Evolutionary conservation across 2,888 invertebrate species (phyloP), one percentile per base, ranked within the genome.

Genomic region (Campoletis raptor): DNA sequence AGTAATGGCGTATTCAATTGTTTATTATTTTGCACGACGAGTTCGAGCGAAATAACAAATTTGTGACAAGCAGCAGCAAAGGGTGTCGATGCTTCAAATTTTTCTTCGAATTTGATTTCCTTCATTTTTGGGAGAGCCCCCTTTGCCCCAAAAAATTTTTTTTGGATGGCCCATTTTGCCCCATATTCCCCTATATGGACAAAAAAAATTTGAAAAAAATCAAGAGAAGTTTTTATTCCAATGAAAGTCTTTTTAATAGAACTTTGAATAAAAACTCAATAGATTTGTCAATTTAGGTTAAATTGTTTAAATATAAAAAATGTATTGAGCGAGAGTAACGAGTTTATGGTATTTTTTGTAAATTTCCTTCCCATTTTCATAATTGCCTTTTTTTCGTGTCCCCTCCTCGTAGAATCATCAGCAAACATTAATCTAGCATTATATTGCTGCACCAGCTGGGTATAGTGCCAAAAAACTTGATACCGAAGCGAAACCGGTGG

Each of bases 341-440:
- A 15, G 30, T 30, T 30, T 1, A 30, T 6, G 61, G 30, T 61
- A 30, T 61, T 57, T 30, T 54, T 2, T 6, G 48, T 15, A 5
- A 6, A 30, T 30, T 40, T n/a, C 30, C 9, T 42, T 8, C 30
- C 54, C 18, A 72, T 64, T 79, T 73, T 45, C 37, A 61, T 61
- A 79, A 40, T 64, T 76, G 52, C 54, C 66, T 73, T 42, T 57
- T 57, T 48, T 61, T 30, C 18, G 21, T 42, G 24, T 9, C 10
- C 57, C 12, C 30, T 18, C 52, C 37, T 54, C 30, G 73, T 73
- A 79, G 61, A 84, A 78, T 78, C 77, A 84, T 84, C 73, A 73
- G 78, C 61, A 78, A 81, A 78, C 84, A 86, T 86, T 79, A 86
- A 81, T 81, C 76, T 64, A 64, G 74, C 84, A 79, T 81, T 74